These are phyloP conservation scores for Carposina sasakii DNA, from an alignment of 1,140 invertebrate species.

Conservation along the genomic window DNA sequence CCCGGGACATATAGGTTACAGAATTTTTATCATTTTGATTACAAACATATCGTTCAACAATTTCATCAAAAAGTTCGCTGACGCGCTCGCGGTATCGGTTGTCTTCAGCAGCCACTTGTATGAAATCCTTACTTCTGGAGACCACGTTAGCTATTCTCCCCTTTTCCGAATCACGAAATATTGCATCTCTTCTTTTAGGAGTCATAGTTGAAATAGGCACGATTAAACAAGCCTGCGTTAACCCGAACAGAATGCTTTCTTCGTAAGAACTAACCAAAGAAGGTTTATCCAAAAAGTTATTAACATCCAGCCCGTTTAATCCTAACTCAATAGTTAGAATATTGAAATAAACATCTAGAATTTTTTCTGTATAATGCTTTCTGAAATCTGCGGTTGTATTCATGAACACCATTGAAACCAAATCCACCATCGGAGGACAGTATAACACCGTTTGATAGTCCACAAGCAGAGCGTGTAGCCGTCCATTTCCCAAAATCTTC, in stretches of 20 bases:
- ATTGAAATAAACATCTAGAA: conserved; percentile 64
- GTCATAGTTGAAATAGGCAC: conserved; percentile 61
- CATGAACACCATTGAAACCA: conserved; percentile 70
- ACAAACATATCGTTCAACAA: conserved; percentile 64
- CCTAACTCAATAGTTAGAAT: conserved; percentile 53
- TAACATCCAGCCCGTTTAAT: conserved; percentile 41
- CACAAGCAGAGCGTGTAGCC: conserved; percentile 67
- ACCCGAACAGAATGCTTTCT: conserved; percentile 60
- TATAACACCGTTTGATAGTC: conserved; percentile 78
- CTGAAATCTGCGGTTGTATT: conserved; percentile 65
- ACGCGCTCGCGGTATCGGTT: conserved; percentile 50
- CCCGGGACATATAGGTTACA: too few relatives aligned
- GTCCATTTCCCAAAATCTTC: conserved; percentile 62
- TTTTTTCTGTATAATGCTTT: conserved; percentile 35
- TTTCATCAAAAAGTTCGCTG: conserved; percentile 65
- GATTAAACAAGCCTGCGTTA: conserved; percentile 70
- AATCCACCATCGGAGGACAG: conserved; percentile 67
- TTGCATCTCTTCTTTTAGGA: conserved; percentile 36
- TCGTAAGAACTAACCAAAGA: conserved; percentile 46
- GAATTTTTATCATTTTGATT: conserved; percentile 14
- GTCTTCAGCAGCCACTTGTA: conserved; percentile 56
- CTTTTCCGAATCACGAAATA: conserved; percentile 51
- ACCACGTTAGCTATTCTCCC: conserved; percentile 51
- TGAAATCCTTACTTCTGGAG: conserved; percentile 62
- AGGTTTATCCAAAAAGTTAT: conserved; percentile 41